These are phyloP conservation scores for Diadromus collaris DNA, from an alignment of 2,888 invertebrate genomes.

Conservation along the genomic window DNA sequence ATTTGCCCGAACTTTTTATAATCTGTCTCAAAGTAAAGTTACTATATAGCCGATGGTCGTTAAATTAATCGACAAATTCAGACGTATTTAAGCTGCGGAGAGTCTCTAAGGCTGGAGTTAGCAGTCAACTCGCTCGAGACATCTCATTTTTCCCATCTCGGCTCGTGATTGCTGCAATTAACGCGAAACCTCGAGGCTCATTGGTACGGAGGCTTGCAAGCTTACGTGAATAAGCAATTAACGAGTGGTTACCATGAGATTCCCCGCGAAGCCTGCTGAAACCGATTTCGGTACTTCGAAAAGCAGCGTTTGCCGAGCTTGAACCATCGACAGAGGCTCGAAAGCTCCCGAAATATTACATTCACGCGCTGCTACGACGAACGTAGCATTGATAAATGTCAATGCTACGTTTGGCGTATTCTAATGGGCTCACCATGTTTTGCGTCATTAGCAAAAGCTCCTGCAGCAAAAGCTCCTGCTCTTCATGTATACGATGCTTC, in stretches of 20 bases:
- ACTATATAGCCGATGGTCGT: not conserved
- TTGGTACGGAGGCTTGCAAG: constrained; percentile 29
- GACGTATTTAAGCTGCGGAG: not conserved
- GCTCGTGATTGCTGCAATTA: constrained; percentile 37
- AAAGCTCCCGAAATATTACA: not conserved
- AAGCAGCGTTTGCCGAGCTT: not conserved
- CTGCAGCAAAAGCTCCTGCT: no score
- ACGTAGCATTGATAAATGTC: not conserved
- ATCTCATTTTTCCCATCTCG: not conserved
- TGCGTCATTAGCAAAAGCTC: not conserved
- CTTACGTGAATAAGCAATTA: constrained; percentile 22
- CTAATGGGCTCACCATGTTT: not conserved
- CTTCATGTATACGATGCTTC: not conserved
- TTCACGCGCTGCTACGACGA: not conserved
- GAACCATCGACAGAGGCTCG: not conserved
- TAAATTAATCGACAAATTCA: not conserved
- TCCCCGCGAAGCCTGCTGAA: not conserved
- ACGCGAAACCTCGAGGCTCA: constrained; percentile 47
- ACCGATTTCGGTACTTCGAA: not conserved
- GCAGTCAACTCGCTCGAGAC: not conserved
- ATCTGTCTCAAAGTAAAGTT: not conserved
- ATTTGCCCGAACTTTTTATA: not conserved
- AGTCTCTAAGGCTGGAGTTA: not conserved
- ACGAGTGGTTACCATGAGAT: constrained; percentile 21
- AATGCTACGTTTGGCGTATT: not conserved